Conservation (phyloP, 1,140 invertebrate genomes). For the Drosophila virilis region DNA sequence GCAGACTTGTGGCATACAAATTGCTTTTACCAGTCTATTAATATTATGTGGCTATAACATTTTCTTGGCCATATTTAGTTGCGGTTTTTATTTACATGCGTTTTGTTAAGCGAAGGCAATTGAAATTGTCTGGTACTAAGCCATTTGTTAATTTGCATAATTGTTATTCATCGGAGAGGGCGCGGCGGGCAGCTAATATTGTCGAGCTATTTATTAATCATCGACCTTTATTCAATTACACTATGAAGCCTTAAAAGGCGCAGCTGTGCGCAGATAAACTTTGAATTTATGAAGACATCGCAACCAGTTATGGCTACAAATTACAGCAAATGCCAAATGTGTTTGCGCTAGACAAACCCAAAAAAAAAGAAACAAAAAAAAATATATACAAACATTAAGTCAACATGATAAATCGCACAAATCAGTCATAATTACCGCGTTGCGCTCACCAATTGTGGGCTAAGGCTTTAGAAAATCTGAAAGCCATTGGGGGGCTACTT, state of each 20-base stretch:
- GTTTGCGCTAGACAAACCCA: conserved; percentile 19
- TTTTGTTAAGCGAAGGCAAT: conserved; percentile 18
- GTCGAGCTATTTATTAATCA: conserved; percentile 34
- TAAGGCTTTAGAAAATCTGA: conserved; percentile 31
- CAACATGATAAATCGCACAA: conserved; percentile 61
- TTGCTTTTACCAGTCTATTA: conserved; percentile 46
- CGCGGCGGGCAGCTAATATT: conserved; percentile 11
- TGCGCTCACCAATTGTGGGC: conserved; percentile 5
- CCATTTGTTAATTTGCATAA: conserved; percentile 41
- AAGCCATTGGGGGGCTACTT: conserved; percentile 37
- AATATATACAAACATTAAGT: conserved; percentile 8
- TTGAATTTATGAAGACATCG: conserved; percentile 28
- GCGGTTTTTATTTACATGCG: conserved; percentile 25
- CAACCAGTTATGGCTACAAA: conserved; percentile 39
- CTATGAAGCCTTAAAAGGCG: conserved; percentile 36
- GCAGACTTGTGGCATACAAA: conserved; percentile 8
- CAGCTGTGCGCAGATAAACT: conserved; percentile 28
- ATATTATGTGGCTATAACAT: conserved; percentile 33
- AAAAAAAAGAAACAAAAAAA: conserved; percentile 13
- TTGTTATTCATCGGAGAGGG: conserved; percentile 33
- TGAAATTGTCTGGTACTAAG: conserved; percentile 25
- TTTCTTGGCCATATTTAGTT: conserved; percentile 36
- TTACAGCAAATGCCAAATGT: conserved; percentile 35
- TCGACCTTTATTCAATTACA: conserved; percentile 57
- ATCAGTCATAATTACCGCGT: conserved; percentile 61